Evolutionary conservation across 2,888 invertebrate species (phyloP), one percentile per base, ranked within the genome.

Genomic region (Geophilus truncorum): DNA sequence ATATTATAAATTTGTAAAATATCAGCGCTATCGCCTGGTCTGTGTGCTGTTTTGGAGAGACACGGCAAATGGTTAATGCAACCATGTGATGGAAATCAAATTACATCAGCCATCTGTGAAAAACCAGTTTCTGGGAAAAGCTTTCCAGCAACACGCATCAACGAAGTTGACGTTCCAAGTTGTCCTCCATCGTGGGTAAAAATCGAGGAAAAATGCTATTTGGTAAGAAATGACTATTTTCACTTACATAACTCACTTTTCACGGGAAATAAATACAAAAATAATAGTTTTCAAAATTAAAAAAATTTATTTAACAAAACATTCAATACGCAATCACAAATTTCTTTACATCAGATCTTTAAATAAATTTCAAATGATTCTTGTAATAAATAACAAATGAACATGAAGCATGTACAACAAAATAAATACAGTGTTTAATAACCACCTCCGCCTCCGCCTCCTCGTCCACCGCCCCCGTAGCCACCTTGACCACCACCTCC

Each of bases 211-310:
- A 30, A 76, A 6, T 76, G 76, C 28, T 76, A 76, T 28, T 4
- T 76, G 76, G 76, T 76, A 76, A 76, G 76, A 40, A 40, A 40
- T 10, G n/a, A n/a, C n/a, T n/a, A n/a, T n/a, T n/a, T n/a, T n/a
- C n/a, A n/a, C n/a, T n/a, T n/a, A n/a, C n/a, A n/a, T n/a, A n/a
- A n/a, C n/a, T n/a, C n/a, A n/a, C n/a, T n/a, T n/a, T n/a, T n/a
- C n/a, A n/a, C n/a, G n/a, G n/a, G n/a, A 40, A 40, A 12, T n/a
- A 6, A 10, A 40, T 12, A 10, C 4, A 40, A 2, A 0, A 0
- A 34, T 7, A n/a, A 2, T 40, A 2, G 12, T 40, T 40, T 40
- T 40, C 15, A 10, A 40, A 40, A 40, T 40, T n/a, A 9, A 40
- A 40, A 40, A 40, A 40, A 40, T 40, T 40, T 40, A 40, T 40